phyloP scores from a whole-genome alignment of 2,797 vertebrate species.

The Champsocephalus gunnari region DNA sequence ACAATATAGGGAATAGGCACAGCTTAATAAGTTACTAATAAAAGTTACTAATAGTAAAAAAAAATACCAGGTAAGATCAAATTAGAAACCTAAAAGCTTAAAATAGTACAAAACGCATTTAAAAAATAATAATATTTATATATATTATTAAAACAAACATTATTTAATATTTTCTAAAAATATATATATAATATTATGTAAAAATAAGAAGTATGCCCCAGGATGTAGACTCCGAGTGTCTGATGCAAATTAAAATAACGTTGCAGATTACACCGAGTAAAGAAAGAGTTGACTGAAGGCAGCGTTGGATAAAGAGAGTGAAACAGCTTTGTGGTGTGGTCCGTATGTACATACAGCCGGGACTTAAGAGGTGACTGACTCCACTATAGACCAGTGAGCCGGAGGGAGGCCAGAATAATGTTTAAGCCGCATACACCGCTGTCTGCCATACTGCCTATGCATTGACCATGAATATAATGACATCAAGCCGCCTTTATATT shows the following conservation, averaged over 20 bases:
- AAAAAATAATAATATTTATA: too few relatives aligned
- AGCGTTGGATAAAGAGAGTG: neutral
- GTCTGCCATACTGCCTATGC: conserved; percentile 51
- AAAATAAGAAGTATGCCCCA: too few relatives aligned
- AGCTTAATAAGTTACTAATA: too few relatives aligned
- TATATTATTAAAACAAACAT: too few relatives aligned
- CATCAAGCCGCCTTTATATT: conserved; percentile 56
- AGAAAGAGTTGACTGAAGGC: neutral
- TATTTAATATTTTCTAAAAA: too few relatives aligned
- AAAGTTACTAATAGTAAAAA: too few relatives aligned
- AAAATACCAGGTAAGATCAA: too few relatives aligned
- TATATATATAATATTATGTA: too few relatives aligned
- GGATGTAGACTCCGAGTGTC: too few relatives aligned
- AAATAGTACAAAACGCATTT: too few relatives aligned
- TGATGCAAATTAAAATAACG: neutral
- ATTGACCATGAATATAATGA: conserved; percentile 61
- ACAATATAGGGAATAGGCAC: too few relatives aligned
- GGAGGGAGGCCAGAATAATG: conserved; percentile 23
- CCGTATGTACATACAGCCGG: conserved; percentile 13
- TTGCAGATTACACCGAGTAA: neutral
- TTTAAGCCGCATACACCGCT: conserved; percentile 49
- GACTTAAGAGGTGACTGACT: conserved; percentile 42
- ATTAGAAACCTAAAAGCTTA: too few relatives aligned
- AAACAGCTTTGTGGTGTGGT: conserved; percentile 16
- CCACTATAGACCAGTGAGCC: neutral